These are phyloP conservation scores for Eilema caniola DNA, from an alignment of 2,888 invertebrate species.

Conservation along the genomic window DNA sequence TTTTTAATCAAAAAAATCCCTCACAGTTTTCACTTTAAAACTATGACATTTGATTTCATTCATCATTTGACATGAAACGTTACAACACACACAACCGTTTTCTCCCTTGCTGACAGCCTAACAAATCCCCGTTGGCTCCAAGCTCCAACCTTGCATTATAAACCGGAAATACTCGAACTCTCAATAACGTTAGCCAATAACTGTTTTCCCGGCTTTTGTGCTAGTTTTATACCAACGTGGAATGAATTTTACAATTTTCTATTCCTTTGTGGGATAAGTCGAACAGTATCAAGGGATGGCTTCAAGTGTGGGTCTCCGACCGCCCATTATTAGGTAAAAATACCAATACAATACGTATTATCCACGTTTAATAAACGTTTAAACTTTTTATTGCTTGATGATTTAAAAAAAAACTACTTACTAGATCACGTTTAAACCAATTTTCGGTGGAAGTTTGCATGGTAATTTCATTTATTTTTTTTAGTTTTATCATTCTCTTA, in stretches of 20 bases:
- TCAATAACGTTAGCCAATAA: constrained; percentile 35
- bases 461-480: no score
- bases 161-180: constrained; percentile 20
- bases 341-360: neutral
- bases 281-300: constrained; percentile 7
- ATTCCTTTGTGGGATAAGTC: constrained; percentile 14
- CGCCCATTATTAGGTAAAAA: neutral
- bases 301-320: neutral
- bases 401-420: neutral
- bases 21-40: neutral
- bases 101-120: neutral
- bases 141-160: constrained; percentile 14
- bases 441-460: no score
- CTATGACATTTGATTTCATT: neutral
- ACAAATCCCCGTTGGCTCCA: neutral
- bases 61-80: no score
- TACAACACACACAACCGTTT: neutral
- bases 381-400: neutral
- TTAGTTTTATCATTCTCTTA: no score
- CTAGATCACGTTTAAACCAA: no score
- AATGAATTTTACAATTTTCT: constrained; percentile 14
- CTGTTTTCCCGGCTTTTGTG: constrained; percentile 29
- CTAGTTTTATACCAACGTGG: constrained; percentile 13
- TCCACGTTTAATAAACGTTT: no score
- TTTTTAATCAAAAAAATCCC: no score